Percentiles rank a stretch among this genome's conserved stretches.
phyloP scores from a whole-genome alignment of 2,113 vertebrate species.

The Irena cyanogastra region DNA sequence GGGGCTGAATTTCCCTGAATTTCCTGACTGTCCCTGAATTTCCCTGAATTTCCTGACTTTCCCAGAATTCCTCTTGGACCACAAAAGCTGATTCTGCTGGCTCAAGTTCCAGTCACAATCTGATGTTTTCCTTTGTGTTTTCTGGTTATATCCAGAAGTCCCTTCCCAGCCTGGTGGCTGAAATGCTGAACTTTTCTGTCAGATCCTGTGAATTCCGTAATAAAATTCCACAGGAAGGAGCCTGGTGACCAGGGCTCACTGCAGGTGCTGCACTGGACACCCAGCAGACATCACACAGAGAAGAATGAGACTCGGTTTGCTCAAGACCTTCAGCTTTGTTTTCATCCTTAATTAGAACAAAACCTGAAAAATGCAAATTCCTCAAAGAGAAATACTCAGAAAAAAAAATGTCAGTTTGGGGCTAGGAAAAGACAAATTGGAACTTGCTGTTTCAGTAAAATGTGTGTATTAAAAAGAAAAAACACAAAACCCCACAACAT shows the following conservation, averaged over 20 bases:
- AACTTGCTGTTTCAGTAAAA: not conserved
- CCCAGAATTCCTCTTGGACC: not conserved
- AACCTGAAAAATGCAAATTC: not conserved
- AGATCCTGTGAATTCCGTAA: not conserved
- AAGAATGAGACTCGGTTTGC: accelerated
- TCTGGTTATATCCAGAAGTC: not conserved
- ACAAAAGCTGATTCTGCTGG: not conserved
- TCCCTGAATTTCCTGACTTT: not conserved
- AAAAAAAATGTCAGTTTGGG: not conserved
- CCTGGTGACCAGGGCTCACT: not conserved
- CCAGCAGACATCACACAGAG: not conserved
- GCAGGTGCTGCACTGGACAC: not conserved
- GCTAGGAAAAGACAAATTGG: not conserved
- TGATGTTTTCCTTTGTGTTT: not conserved
- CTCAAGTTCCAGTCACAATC: not conserved
- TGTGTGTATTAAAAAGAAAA: not conserved
- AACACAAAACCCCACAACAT: not conserved
- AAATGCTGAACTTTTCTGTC: not conserved
- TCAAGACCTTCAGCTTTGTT: not conserved
- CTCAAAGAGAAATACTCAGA: not conserved
- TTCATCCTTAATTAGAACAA: not conserved
- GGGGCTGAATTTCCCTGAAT: not conserved
- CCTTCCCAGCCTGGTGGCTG: not conserved
- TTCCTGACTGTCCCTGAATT: not conserved
- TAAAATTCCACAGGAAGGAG: not conserved